Evolutionary conservation across 2,113 vertebrate genomes (phyloP), one percentile per base, ranked within the genome.

Genomic region (Struthio camelus): DNA sequence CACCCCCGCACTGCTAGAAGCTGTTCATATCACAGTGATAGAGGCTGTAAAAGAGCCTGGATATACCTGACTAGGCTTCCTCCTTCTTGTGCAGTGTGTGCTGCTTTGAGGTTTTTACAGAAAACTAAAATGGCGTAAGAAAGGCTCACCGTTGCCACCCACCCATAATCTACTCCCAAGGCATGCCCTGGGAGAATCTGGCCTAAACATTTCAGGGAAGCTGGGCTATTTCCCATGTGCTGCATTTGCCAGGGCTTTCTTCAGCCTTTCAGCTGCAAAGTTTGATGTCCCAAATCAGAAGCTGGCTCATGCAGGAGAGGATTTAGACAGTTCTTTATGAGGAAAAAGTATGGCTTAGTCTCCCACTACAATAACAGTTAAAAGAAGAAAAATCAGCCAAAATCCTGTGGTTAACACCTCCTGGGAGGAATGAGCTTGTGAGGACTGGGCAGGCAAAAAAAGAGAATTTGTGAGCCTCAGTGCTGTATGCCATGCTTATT

Each of bases 401-500:
- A 32, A 58, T 59, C 44, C 42, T 67, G 40, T 44, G 19, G 42
- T 32, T 46, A 17, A 46, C 30, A 67, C 28, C 36, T 59, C 56
- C 64, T 42, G 64, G 40, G 11, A 44, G 28, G 65, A 66, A 20
- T 38, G 40, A 18, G 19, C 13, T 11, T 13, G 22, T 44, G 40
- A 44, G 65, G 28, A 32, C 32, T 18, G 13, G 16, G 32, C 34
- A 32, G 58, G 58, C n/a, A 42, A 67, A 67, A 44, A 42, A 32
- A 46, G 46, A 67, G 27, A 30, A 44, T 44, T 44, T 22, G 10
- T 66, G 11, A 42, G 40, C 25, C 80, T 13, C 22, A 77, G 28
- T 0, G 0, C 76, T 77, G 25, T 4, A 23, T 12, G 44, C 17
- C 1, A 3, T 0, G 3, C 34, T 62, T 24, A 14, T 23, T 79